Base-by-base conservation (phyloP, 2,113 vertebrate genomes). In the Bujurquina vittata region DNA sequence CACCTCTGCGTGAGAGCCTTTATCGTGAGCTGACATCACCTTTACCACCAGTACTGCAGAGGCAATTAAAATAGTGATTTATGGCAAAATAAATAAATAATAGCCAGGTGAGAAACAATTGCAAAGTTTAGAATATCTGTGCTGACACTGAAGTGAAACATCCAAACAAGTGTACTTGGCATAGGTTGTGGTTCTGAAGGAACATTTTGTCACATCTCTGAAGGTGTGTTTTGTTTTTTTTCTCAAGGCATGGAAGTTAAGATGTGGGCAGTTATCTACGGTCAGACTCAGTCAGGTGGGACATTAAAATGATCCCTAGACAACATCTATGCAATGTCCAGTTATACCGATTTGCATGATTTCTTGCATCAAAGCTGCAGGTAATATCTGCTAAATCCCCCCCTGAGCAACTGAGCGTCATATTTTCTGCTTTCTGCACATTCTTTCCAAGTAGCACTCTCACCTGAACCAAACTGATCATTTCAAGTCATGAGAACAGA, bases 1-100 rank as follows among this genome's bases (percentile, higher is more conserved):
- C 86, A 99, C 98, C 87, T 99, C 98, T 18, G 97, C 98, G 55
- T 99, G 98, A 75, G 98, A 97, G 37, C 98, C 98, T 95, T 97
- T 97, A 92, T 99, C 98, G 9, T 98, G 97, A 75, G 98, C 98
- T 43, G 97, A 97, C 93, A 97, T 94, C 79, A 99, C 97, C 92
- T 95, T 97, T 3, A 95, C 94, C 94, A 97, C 97, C 87, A 99
- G 91, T 85, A 98, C 98, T 99, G 94, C 67, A 26, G 10, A 54
- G 46, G 26, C 20, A 79, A 80, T 15, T 74, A 17, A 75, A 22
- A 54, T 8, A 63, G 29, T 20, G 2, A 75, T 69, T 69, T 49
- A 69, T 26, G 20, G 17, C 15, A 72, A 52, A 69, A 0, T 17
- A 69, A 29, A 49, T 6, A 49, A 52, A 3, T 29, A 65, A 43